Evolutionary conservation across 1,140 invertebrate species (phyloP).

Genomic region (Eriocheir sinensis): DNA sequence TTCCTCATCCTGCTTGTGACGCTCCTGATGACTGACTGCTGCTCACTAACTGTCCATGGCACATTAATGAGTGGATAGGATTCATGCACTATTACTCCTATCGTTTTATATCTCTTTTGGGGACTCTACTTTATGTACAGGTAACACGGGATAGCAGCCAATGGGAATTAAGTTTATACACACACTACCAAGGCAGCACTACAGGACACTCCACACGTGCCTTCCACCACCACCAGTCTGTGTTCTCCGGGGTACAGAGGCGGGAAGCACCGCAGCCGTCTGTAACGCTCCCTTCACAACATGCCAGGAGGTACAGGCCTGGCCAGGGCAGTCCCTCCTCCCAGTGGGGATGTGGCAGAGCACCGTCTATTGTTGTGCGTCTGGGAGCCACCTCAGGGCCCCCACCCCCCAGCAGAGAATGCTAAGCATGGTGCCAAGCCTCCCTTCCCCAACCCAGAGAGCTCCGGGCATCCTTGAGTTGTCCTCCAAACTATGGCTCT

Average conservation of each 20-base stretch:
- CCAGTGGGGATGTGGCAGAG: background rate
- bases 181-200: background rate
- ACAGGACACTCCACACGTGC: background rate
- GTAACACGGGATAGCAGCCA: background rate
- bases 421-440: too few relatives aligned
- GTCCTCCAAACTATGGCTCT: background rate
- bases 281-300: background rate
- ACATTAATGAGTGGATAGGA: background rate
- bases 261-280: background rate
- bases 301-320: background rate
- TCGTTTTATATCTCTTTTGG: background rate
- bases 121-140: background rate
- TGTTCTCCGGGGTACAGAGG: background rate
- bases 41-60: background rate
- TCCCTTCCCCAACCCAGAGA: too few relatives aligned
- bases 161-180: background rate
- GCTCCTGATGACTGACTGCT: background rate
- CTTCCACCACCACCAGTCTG: background rate
- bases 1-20: too few relatives aligned
- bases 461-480: background rate
- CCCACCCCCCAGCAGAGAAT: background rate
- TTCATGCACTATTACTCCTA: slow-evolving; percentile 6
- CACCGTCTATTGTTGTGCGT: background rate
- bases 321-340: background rate
- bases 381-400: background rate